A percentile compares a stretch with the other conserved stretches of the same genome.
Evolutionary conservation across 2,113 vertebrate genomes (phyloP).

Genomic region (Dascyllus trimaculatus): DNA sequence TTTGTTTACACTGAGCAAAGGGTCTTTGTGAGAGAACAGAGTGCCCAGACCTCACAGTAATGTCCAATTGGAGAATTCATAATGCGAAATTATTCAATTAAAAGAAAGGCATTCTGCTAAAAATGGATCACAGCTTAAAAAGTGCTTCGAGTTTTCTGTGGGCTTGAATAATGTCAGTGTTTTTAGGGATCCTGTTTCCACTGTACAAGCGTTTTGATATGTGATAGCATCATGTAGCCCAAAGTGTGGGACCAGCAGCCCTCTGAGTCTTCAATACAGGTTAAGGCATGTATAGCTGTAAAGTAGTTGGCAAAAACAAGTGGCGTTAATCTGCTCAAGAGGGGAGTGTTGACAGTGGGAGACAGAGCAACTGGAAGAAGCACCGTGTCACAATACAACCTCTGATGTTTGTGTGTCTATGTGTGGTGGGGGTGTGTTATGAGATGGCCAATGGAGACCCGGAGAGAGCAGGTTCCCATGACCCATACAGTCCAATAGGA

Average conservation of each 20-base stretch:
- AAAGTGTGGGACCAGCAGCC: constrained; percentile 40
- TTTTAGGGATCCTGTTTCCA: background rate
- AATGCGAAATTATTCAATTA: background rate
- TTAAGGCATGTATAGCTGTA: constrained; percentile 51
- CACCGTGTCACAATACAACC: constrained; percentile 47
- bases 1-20: constrained; percentile 37
- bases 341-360: constrained; percentile 46
- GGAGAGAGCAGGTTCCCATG: constrained; percentile 79
- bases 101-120: background rate
- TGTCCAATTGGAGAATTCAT: background rate
- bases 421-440: constrained; percentile 29
- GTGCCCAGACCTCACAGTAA: background rate
- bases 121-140: background rate
- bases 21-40: background rate
- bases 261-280: constrained; percentile 48
- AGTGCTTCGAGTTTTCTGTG: too few relatives aligned
- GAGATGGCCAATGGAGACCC: constrained; percentile 70
- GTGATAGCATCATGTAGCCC: background rate
- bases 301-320: constrained; percentile 73
- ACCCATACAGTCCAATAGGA: constrained; percentile 66
- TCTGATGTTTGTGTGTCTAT: constrained; percentile 43
- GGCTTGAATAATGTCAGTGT: too few relatives aligned
- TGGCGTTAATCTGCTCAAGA: constrained; percentile 59
- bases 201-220: background rate
- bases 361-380: constrained; percentile 50